Conservation (phyloP, 1,140 invertebrate species). For the Achroia grisella region DNA sequence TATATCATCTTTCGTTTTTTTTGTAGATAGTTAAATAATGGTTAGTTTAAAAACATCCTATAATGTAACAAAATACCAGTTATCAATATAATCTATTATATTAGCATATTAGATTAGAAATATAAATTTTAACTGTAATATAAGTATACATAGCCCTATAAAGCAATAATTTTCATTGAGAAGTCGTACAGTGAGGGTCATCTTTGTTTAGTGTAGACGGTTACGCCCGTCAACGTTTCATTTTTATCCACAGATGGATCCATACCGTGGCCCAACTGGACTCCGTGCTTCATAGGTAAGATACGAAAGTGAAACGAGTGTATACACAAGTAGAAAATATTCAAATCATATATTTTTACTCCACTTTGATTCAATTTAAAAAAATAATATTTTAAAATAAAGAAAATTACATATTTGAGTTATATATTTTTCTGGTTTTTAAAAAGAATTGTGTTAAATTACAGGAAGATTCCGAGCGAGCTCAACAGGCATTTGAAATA, state of each 20-base stretch:
- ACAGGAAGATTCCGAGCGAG: slow-evolving; percentile 94
- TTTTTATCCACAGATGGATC: slow-evolving; percentile 69
- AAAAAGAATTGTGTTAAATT: slow-evolving; percentile 20
- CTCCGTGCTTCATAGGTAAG: slow-evolving; percentile 50
- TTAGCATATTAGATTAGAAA: no score
- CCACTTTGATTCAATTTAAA: no score
- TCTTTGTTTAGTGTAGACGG: slow-evolving; percentile 46
- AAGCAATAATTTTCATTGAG: no score
- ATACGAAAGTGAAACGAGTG: slow-evolving; percentile 9
- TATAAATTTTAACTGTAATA: no score
- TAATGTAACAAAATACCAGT: no score
- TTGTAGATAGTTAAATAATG: no score
- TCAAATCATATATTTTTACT: no score
- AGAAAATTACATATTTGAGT: not conserved
- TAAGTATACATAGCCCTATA: no score
- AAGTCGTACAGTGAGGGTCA: not conserved
- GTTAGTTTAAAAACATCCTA: no score
- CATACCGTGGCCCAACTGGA: slow-evolving; percentile 31
- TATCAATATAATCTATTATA: no score
- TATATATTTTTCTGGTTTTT: not conserved
- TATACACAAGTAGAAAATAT: not conserved
- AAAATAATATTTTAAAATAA: not conserved
- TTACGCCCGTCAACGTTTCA: slow-evolving; percentile 66
- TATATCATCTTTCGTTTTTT: not conserved
- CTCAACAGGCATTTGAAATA: slow-evolving; percentile 95